Evolutionary conservation across 2,888 invertebrate genomes (phyloP).

Genomic region (Stenurella melanura): DNA sequence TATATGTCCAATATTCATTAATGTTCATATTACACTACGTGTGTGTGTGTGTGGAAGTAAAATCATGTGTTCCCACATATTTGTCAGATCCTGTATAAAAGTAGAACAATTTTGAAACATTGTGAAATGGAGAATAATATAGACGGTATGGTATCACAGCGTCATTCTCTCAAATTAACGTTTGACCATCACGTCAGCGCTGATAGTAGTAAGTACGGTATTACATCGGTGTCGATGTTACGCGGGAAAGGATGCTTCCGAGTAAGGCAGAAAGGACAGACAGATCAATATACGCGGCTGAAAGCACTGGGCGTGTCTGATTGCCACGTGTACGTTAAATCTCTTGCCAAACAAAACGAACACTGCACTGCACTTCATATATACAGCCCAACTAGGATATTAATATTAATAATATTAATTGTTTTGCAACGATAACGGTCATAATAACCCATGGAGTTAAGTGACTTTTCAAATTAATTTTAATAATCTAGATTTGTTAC

Average conservation of each 20-base stretch:
- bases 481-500: neutral
- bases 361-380: neutral
- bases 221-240: conserved; percentile 21
- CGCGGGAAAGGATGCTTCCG: conserved; percentile 35
- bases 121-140: neutral
- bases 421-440: neutral
- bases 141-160: too few species aligned
- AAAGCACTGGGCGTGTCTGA: conserved; percentile 50
- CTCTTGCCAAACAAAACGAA: neutral
- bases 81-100: too few species aligned
- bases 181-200: conserved; percentile 9
- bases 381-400: neutral
- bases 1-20: too few species aligned
- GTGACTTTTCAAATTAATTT: neutral
- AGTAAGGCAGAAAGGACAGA: conserved; percentile 41
- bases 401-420: neutral
- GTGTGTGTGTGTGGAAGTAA: too few species aligned
- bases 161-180: neutral
- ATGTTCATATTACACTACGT: too few species aligned
- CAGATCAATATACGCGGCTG: conserved; percentile 51
- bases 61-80: too few species aligned
- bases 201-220: conserved; percentile 7
- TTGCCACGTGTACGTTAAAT: conserved; percentile 31
- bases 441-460: neutral
- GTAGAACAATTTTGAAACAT: too few species aligned